Base-by-base conservation (phyloP, 1,140 invertebrate genomes). In the Thaumetopoea pityocampa region DNA sequence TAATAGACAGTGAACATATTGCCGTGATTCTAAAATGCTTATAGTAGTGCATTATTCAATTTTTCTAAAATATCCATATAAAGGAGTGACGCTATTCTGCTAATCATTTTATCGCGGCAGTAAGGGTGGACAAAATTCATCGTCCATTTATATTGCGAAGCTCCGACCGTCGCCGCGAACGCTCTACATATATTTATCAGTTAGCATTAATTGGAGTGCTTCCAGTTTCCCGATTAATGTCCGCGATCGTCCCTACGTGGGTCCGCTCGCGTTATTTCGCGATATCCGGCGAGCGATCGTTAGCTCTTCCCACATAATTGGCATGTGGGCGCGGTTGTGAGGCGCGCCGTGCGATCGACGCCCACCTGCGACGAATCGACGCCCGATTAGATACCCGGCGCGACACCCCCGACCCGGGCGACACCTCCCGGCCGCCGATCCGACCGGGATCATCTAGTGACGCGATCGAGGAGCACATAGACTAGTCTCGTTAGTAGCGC, bases 281-380 rank as follows among this genome's bases (percentile, higher is more conserved):
- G 59, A 48, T 82, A 80, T 78, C 73, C 51, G 37, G 49, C 53
- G 55, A 23, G 55, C 56, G 57, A 83, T 80, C 76, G 69, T 77
- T 72, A 78, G 67, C 71, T 79, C 74, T 79, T 77, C 70, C 70
- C 67, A 74, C 76, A 79, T 80, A 83, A 80, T 83, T 83, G 79
- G 74, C 72, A 63, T 67, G 76, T 83, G 68, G 74, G 76, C 61
- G 71, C 70, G 71, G 68, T 64, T 55, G 59, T 55, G 58, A 66
- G 46, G 60, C 54, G 50, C 59, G 60, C 67, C 77, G 76, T 77
- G 73, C 61, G 66, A 79, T 79, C 67, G 65, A 68, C 70, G 74
- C 76, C 79, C 76, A 80, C 74, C 70, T 65, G 63, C 63, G 63
- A 55, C 63, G 64, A 63, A 52, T 51, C 54, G 67, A 71, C 65